A percentile compares a stretch with the other conserved stretches of the same genome.
phyloP scores from a whole-genome alignment of 2,888 invertebrate species.

The Erebia aethiops region DNA sequence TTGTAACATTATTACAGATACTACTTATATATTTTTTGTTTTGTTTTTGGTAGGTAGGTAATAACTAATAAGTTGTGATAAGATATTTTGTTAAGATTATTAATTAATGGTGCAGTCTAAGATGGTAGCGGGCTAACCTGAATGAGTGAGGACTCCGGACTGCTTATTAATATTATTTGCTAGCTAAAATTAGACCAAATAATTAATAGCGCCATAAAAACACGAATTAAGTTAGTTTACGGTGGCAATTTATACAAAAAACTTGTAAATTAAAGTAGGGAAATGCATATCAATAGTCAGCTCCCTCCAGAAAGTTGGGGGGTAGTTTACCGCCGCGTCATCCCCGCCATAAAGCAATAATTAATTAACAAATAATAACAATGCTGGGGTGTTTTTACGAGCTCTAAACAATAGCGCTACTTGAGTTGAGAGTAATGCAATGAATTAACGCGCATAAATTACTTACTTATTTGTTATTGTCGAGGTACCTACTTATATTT shows the following conservation, averaged over 20 bases:
- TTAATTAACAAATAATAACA: conserved; percentile 54
- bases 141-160: no score
- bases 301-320: not conserved
- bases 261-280: not conserved
- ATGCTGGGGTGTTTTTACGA: conserved; percentile 48
- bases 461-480: conserved; percentile 10
- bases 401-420: conserved; percentile 33
- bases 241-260: not conserved
- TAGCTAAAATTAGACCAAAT: no score
- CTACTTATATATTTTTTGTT: not conserved
- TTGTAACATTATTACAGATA: not conserved
- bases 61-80: not conserved
- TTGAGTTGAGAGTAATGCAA: conserved; percentile 8
- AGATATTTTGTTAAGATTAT: not conserved
- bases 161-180: no score
- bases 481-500: conserved; percentile 28
- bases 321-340: conserved; percentile 35
- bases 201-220: no score
- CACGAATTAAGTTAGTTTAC: not conserved
- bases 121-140: no score
- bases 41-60: not conserved
- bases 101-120: no score
- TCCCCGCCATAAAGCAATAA: conserved; percentile 42
- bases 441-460: conserved; percentile 29
- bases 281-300: conserved; percentile 8